These are phyloP conservation scores for Napeogenes inachia DNA, from an alignment of 2,888 invertebrate genomes.

Conservation along the genomic window DNA sequence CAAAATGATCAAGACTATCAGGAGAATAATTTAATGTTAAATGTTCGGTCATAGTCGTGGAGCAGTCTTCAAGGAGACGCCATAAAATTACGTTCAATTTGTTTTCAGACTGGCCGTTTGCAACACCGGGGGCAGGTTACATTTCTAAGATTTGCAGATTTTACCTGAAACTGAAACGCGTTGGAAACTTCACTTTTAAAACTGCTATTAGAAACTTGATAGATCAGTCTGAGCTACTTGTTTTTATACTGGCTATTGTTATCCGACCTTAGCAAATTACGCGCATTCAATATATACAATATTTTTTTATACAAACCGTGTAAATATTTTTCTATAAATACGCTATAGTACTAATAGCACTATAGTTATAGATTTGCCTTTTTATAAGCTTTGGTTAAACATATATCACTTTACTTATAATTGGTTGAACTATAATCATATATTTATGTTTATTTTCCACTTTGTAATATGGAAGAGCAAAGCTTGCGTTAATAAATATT, in stretches of 20 bases:
- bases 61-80: background rate
- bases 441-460: no score
- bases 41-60: background rate
- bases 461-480: no score
- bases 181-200: conserved; percentile 1
- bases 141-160: conserved; percentile 13
- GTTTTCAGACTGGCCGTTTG: conserved; percentile 52
- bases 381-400: no score
- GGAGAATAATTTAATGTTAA: background rate
- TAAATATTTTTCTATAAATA: no score
- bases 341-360: no score
- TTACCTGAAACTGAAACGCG: background rate
- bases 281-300: no score
- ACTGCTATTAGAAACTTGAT: background rate
- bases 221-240: background rate
- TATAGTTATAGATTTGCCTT: no score
- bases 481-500: no score
- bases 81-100: conserved; percentile 65
- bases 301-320: no score
- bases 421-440: no score
- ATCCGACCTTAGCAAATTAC: no score
- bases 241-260: background rate
- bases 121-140: conserved; percentile 50
- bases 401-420: no score
- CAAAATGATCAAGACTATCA: background rate